A percentile compares a stretch with the other conserved stretches of the same genome.
Conservation (phyloP, 1,140 invertebrate species). For the Steinernema feltiae region DNA sequence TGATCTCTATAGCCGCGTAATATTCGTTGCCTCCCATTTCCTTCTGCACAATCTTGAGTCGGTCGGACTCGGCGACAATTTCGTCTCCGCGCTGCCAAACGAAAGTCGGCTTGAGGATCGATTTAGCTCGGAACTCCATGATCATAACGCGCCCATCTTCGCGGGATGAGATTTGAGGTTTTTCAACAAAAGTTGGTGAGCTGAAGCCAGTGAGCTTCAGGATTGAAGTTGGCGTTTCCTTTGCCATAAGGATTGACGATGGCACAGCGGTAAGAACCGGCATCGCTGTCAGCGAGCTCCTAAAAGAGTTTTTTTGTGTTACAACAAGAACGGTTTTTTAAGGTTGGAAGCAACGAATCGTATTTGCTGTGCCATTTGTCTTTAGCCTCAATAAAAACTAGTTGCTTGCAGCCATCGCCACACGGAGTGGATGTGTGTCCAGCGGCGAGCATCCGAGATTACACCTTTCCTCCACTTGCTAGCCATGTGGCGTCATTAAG, state of each 20-base stretch:
- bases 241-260: constrained; percentile 60
- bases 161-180: constrained; percentile 86
- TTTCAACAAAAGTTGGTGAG: constrained; percentile 94
- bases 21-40: constrained; percentile 54
- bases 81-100: constrained; percentile 76
- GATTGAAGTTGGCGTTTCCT: constrained; percentile 59
- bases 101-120: constrained; percentile 84
- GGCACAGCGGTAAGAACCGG: constrained; percentile 61
- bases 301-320: constrained; percentile 31
- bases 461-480: constrained; percentile 3
- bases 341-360: no score
- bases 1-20: constrained; percentile 56
- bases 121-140: constrained; percentile 91
- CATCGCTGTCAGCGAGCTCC: constrained; percentile 58
- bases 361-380: neutral
- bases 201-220: constrained; percentile 62
- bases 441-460: constrained; percentile 18
- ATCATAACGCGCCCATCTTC: constrained; percentile 90
- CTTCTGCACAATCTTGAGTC: constrained; percentile 62
- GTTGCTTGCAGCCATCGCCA: neutral
- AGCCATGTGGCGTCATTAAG: neutral
- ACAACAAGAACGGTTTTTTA: no score
- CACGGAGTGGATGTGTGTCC: constrained; percentile 18
- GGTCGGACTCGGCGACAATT: constrained; percentile 74
- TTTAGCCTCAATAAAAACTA: neutral